phyloP scores from a whole-genome alignment of 2,797 vertebrate genomes.

The Pempheris klunzingeri region DNA sequence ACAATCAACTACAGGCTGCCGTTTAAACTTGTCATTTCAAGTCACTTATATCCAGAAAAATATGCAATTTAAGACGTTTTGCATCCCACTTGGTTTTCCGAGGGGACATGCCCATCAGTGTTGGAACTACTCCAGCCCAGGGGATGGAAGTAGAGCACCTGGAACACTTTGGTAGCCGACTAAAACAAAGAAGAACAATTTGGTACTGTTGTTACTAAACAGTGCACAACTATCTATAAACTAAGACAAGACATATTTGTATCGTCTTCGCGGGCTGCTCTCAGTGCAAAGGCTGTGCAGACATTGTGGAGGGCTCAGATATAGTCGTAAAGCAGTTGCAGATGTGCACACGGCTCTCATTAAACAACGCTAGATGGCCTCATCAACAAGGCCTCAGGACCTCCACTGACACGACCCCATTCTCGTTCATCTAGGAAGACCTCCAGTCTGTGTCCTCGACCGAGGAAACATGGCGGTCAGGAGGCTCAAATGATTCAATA shows the following conservation, averaged over 20 bases:
- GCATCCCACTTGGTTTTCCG: neutral
- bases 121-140: neutral
- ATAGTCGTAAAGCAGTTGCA: no score
- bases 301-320: no score
- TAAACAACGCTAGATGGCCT: no score
- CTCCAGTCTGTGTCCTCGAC: no score
- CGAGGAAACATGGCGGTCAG: no score
- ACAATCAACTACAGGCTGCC: neutral
- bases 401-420: no score
- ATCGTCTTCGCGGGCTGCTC: neutral
- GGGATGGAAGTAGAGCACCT: neutral
- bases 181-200: neutral
- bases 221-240: neutral
- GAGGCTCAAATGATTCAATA: no score
- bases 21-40: neutral
- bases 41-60: neutral
- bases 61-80: neutral
- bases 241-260: neutral
- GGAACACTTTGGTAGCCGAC: neutral
- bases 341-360: no score
- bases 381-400: no score
- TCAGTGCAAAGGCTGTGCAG: no score
- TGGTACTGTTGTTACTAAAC: neutral
- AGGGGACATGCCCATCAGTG: neutral
- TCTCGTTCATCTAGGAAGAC: no score